Conservation (phyloP, 1,140 invertebrate species). For the Neodiprion fabricii region DNA sequence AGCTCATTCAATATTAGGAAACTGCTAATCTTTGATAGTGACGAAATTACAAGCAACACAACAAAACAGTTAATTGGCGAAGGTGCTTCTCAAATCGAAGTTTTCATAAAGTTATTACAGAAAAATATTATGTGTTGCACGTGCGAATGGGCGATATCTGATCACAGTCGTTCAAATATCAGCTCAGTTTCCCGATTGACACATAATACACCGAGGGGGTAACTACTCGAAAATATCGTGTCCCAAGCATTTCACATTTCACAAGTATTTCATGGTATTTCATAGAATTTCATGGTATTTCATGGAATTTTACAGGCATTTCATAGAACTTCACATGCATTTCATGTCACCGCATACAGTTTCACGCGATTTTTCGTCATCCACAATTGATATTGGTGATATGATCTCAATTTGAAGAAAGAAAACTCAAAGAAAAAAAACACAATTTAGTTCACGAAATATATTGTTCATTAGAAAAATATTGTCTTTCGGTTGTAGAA, state of each 20-base stretch:
- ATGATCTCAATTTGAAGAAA: not conserved
- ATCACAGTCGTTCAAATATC: too few species aligned
- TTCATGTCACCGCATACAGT: not conserved
- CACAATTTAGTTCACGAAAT: not conserved
- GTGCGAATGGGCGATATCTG: too few species aligned
- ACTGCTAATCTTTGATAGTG: too few species aligned
- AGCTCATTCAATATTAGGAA: too few species aligned
- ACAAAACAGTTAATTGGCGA: too few species aligned
- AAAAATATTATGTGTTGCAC: too few species aligned
- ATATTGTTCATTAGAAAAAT: not conserved
- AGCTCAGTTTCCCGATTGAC: too few species aligned
- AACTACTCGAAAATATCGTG: not conserved
- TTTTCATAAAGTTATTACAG: too few species aligned
- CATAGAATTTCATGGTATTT: not conserved
- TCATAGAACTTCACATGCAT: not conserved
- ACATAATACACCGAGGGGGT: not conserved
- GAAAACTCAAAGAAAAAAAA: not conserved
- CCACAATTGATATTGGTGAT: not conserved
- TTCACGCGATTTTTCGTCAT: not conserved
- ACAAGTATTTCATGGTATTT: not conserved
- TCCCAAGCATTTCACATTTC: constrained; percentile 1
- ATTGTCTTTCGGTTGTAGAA: not conserved
- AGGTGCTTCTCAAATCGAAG: too few species aligned
- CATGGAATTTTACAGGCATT: not conserved
- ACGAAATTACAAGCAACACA: too few species aligned